A percentile compares a stretch with the other conserved stretches of the same genome.
Conservation (phyloP, 2,797 vertebrate species). For the Falco peregrinus region DNA sequence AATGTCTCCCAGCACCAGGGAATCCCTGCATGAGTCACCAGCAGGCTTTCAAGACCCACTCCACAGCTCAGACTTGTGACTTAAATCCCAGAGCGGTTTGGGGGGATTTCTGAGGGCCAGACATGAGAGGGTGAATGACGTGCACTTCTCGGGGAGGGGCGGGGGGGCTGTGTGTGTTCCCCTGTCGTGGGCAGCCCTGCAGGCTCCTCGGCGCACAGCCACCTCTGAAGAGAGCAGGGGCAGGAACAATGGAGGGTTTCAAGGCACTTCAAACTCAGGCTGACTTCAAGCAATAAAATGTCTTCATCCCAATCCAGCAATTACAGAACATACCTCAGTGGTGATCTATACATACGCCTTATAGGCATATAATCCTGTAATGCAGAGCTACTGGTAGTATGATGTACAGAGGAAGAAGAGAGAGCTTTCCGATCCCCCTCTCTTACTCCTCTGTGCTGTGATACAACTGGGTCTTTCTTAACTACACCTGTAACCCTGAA, state of each 20-base stretch:
- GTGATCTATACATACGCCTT: background rate
- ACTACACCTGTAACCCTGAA: background rate
- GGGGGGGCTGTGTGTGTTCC: background rate
- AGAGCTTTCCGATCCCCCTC: background rate
- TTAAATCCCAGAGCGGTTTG: background rate
- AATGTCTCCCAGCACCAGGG: background rate
- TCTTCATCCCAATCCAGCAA: background rate
- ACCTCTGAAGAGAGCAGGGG: background rate
- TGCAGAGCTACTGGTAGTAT: background rate
- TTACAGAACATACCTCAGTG: background rate
- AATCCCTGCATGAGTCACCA: background rate
- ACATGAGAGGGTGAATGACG: background rate
- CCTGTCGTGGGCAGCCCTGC: rapidly evolving
- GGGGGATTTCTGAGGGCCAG: background rate
- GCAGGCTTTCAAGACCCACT: background rate
- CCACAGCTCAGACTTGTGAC: background rate
- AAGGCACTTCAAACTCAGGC: background rate
- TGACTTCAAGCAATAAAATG: background rate
- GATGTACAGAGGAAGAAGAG: background rate
- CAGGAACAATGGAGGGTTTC: background rate
- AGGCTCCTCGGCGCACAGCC: background rate
- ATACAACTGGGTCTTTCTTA: background rate
- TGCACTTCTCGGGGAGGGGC: rapidly evolving
- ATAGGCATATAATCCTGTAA: background rate
- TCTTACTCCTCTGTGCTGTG: background rate